phyloP scores from a whole-genome alignment of 2,888 invertebrate genomes.

The Lasiommata megera region DNA sequence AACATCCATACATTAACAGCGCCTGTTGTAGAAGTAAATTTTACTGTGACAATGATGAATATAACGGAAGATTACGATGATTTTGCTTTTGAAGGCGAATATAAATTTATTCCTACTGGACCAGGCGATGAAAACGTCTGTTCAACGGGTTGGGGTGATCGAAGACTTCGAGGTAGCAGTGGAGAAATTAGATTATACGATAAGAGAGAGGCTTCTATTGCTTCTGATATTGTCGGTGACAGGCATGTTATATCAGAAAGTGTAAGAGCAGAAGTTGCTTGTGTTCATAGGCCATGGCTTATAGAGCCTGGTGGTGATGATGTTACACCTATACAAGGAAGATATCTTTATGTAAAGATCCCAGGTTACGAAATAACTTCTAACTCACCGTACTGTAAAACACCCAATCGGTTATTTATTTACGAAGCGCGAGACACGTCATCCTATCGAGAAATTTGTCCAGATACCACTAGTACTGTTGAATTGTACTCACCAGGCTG shows the following conservation, averaged over 20 bases:
- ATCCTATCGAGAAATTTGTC: conserved; percentile 84
- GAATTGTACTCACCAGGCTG: conserved; percentile 88
- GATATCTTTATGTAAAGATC: conserved; percentile 87
- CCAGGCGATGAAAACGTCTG: conserved; percentile 82
- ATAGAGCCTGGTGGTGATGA: conserved; percentile 89
- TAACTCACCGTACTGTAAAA: conserved; percentile 81
- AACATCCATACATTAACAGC: conserved; percentile 86
- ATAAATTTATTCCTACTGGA: conserved; percentile 83
- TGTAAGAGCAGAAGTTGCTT: conserved; percentile 79
- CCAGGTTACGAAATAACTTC: conserved; percentile 83
- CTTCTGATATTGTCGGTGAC: conserved; percentile 72
- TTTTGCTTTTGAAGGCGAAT: conserved; percentile 89
- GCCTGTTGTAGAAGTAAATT: conserved; percentile 86
- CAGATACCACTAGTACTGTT: conserved; percentile 77
- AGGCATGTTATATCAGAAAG: conserved; percentile 77
- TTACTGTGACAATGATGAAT: conserved; percentile 89
- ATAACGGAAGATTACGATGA: conserved; percentile 90
- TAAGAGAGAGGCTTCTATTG: conserved; percentile 72
- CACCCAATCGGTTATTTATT: conserved; percentile 86
- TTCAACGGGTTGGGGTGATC: conserved; percentile 84
- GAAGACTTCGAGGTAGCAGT: conserved; percentile 85
- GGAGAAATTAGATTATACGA: conserved; percentile 87
- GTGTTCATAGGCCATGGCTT: conserved; percentile 89
- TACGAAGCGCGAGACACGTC: conserved; percentile 86
- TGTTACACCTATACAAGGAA: conserved; percentile 78